Evolutionary conservation across 2,113 vertebrate genomes (phyloP).

Genomic region (Elgaria multicarinata): DNA sequence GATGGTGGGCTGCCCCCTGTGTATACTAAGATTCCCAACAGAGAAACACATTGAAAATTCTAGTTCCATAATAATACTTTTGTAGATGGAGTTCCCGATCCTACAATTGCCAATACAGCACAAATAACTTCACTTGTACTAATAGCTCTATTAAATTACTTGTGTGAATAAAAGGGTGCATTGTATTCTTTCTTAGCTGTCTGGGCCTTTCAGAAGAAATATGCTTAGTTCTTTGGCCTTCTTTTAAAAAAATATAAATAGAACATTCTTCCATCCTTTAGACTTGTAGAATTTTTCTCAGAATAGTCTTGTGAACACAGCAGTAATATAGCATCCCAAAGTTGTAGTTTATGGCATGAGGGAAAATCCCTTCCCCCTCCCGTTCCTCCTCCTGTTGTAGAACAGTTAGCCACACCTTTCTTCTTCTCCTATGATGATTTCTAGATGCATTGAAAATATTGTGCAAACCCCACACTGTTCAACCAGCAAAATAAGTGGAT

Average conservation of each 20-base stretch:
- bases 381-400: background rate
- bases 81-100: conserved; percentile 61
- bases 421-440: background rate
- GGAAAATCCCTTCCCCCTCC: background rate
- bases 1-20: conserved; percentile 47
- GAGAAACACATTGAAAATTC: conserved; percentile 46
- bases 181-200: background rate
- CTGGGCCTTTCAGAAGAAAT: conserved; percentile 1
- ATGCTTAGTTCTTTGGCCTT: background rate
- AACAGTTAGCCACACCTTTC: background rate
- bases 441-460: background rate
- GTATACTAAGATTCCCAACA: conserved; percentile 54
- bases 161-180: background rate
- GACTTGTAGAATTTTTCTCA: background rate
- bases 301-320: background rate
- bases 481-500: background rate
- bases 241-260: background rate
- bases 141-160: conserved; percentile 53
- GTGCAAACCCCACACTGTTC: too few relatives aligned
- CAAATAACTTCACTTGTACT: conserved; percentile 63
- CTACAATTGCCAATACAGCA: conserved; percentile 44
- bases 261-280: background rate
- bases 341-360: background rate
- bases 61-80: conserved; percentile 61
- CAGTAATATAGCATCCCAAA: background rate